Evolutionary conservation across 2,888 invertebrate genomes (phyloP).

Genomic region (Pyrochroa serraticornis): DNA sequence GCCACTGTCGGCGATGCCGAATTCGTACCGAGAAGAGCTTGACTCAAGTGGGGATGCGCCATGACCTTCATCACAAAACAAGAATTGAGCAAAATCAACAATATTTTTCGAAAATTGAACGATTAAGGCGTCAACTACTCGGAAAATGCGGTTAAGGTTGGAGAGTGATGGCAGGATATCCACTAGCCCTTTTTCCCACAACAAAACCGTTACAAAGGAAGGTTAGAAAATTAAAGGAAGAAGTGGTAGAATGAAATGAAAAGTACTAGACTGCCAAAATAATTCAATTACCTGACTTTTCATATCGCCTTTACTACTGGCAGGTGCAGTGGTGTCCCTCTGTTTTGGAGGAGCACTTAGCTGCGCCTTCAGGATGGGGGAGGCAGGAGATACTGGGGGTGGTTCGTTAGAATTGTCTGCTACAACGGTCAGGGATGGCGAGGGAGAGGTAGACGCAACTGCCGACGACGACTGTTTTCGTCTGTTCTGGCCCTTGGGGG

Average conservation of each 20-base stretch:
- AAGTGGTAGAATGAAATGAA: constrained; percentile 22
- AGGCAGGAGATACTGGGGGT: constrained; percentile 66
- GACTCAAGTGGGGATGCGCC: constrained; percentile 68
- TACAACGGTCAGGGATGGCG: constrained; percentile 23
- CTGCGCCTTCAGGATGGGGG: constrained; percentile 85
- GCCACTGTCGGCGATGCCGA: constrained; percentile 33
- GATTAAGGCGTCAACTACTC: neutral
- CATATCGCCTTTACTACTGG: constrained; percentile 53
- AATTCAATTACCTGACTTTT: constrained; percentile 64
- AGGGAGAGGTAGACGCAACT: constrained; percentile 15
- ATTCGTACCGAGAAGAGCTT: constrained; percentile 61
- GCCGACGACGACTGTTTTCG: constrained; percentile 32
- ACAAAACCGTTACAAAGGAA: constrained; percentile 14
- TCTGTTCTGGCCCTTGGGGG: constrained; percentile 44
- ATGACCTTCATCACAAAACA: constrained; percentile 58
- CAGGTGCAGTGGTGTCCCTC: constrained; percentile 49
- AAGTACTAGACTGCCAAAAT: constrained; percentile 11
- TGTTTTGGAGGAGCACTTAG: constrained; percentile 72
- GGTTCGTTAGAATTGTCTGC: constrained; percentile 33
- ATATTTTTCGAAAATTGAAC: neutral
- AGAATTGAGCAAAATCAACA: constrained; percentile 10
- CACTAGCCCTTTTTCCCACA: constrained; percentile 3
- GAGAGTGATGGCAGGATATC: constrained; percentile 4
- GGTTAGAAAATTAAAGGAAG: constrained; percentile 24
- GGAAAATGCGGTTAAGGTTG: neutral